Evolutionary conservation across 2,797 vertebrate genomes (phyloP).

Genomic region (Eupleurogrammus muticus): DNA sequence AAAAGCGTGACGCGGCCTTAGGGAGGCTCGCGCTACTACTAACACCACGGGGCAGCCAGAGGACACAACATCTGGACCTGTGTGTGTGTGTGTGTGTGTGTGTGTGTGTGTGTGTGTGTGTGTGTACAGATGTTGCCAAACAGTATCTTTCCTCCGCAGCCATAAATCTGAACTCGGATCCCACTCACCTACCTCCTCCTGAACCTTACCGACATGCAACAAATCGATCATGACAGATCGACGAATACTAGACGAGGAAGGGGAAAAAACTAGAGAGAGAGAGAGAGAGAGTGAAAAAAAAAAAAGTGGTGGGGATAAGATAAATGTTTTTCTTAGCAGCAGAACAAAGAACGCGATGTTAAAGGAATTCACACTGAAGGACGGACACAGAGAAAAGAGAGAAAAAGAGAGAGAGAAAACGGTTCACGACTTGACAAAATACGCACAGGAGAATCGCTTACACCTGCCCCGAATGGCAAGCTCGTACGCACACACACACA

Average conservation of each 20-base stretch:
- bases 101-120: conserved; percentile 28
- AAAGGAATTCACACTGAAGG: conserved; percentile 46
- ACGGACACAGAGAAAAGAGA: conserved; percentile 28
- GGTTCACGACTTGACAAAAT: conserved; percentile 44
- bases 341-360: conserved; percentile 48
- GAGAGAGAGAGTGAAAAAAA: neutral
- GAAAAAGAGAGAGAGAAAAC: no score
- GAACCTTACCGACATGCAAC: conserved; percentile 51
- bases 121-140: conserved; percentile 64
- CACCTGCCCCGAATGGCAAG: conserved; percentile 53
- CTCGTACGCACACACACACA: neutral
- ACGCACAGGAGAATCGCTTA: conserved; percentile 41
- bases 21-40: conserved; percentile 43
- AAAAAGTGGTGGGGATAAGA: conserved; percentile 12
- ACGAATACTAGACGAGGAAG: conserved; percentile 16
- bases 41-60: conserved; percentile 64
- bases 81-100: conserved; percentile 28
- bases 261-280: neutral
- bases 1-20: conserved; percentile 43
- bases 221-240: conserved; percentile 61
- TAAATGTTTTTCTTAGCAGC: conserved; percentile 61
- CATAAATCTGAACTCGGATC: conserved; percentile 62
- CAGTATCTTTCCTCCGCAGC: conserved; percentile 50
- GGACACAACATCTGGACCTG: conserved; percentile 77
- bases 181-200: conserved; percentile 49